These are phyloP conservation scores for Cisticola juncidis DNA, from an alignment of 2,113 vertebrate genomes.

Conservation along the genomic window DNA sequence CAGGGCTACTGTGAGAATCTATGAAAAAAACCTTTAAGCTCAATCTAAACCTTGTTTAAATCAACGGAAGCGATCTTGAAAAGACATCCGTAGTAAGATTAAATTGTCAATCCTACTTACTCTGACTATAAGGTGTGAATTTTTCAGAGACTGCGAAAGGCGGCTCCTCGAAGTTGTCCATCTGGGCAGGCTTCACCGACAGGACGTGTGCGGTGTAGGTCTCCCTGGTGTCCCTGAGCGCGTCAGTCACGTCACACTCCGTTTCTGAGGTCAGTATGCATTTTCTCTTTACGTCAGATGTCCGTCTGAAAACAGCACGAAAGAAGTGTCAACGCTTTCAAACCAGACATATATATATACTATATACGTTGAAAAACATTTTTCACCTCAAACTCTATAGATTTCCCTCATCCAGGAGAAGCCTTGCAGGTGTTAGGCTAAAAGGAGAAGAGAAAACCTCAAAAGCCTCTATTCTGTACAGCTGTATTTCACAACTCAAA, in stretches of 20 bases:
- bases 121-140: slow-evolving; percentile 86
- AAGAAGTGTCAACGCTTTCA: neutral
- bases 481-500: neutral
- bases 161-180: slow-evolving; percentile 55
- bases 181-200: neutral
- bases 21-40: neutral
- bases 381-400: neutral
- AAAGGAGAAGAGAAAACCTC: neutral
- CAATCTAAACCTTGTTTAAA: neutral
- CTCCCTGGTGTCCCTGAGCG: slow-evolving; percentile 59
- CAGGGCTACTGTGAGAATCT: neutral
- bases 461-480: neutral
- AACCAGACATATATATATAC: neutral
- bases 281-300: slow-evolving; percentile 55
- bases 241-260: slow-evolving; percentile 83
- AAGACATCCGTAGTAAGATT: neutral
- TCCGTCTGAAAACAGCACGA: slow-evolving; percentile 57
- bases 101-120: slow-evolving; percentile 74
- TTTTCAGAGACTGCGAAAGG: slow-evolving; percentile 58
- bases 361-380: neutral
- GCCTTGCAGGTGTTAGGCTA: neutral
- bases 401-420: neutral
- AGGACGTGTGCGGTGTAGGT: slow-evolving; percentile 80
- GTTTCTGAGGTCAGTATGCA: slow-evolving; percentile 74
- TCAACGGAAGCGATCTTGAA: neutral